Evolutionary conservation across 2,888 invertebrate species (phyloP).

Genomic region (Cryptus viduatorius): DNA sequence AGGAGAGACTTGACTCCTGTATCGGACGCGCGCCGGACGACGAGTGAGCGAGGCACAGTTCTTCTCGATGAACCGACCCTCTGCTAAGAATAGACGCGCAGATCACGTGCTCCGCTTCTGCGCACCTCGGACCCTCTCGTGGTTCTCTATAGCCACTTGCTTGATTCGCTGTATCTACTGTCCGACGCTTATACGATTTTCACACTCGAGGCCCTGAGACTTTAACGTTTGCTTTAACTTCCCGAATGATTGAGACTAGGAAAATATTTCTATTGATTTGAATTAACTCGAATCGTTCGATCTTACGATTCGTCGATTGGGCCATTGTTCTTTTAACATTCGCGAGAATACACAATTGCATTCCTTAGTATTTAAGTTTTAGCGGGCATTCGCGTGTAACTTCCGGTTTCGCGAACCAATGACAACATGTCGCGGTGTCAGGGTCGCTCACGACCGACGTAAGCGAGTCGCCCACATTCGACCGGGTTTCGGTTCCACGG

Average conservation of each 20-base stretch:
- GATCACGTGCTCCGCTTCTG: constrained; percentile 80
- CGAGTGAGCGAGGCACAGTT: constrained; percentile 84
- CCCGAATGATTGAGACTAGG: background rate
- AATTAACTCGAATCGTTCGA: background rate
- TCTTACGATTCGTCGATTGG: background rate
- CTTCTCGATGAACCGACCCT: constrained; percentile 80
- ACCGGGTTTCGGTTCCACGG: constrained; percentile 29
- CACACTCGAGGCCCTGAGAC: constrained; percentile 76
- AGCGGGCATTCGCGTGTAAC: constrained; percentile 54
- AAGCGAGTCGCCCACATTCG: constrained; percentile 18
- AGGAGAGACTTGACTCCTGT: constrained; percentile 81
- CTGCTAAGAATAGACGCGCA: constrained; percentile 84
- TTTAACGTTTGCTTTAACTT: constrained; percentile 21
- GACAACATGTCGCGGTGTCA: constrained; percentile 60
- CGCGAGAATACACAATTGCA: background rate
- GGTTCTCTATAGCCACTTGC: constrained; percentile 61
- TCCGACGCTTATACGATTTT: constrained; percentile 10
- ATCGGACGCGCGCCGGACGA: constrained; percentile 87
- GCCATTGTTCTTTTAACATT: background rate
- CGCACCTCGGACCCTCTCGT: constrained; percentile 75
- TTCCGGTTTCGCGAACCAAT: constrained; percentile 61
- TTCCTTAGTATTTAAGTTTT: background rate
- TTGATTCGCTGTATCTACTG: background rate
- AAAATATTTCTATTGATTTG: background rate
- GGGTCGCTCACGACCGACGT: constrained; percentile 49